A percentile compares a stretch with the other conserved stretches of the same genome.
These are phyloP conservation scores for Pteropus alecto DNA, from an alignment of 2,113 vertebrate genomes.

Conservation along the genomic window DNA sequence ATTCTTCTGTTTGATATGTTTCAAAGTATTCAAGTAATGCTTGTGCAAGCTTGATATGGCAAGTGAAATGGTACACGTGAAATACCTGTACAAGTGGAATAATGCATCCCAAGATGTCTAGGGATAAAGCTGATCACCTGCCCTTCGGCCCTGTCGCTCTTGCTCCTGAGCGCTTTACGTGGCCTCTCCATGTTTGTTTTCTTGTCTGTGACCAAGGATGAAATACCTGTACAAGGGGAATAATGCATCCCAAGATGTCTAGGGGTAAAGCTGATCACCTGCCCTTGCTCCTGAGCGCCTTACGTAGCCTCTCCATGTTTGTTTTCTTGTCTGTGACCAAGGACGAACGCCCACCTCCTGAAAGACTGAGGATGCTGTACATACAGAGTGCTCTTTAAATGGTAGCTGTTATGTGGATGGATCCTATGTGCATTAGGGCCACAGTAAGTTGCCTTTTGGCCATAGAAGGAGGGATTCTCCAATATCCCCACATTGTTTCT, in stretches of 20 bases:
- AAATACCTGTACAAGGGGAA: background rate
- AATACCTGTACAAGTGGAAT: background rate
- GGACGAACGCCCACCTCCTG: background rate
- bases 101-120: rapidly evolving
- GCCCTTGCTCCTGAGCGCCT: background rate
- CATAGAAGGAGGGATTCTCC: background rate
- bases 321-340: background rate
- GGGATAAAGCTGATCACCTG: rapidly evolving
- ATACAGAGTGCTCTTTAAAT: too few species aligned
- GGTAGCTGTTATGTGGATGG: too few species aligned
- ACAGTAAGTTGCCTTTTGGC: background rate
- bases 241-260: rapidly evolving
- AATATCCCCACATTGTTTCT: background rate
- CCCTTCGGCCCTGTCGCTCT: background rate
- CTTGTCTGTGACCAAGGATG: too few species aligned
- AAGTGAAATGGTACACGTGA: background rate
- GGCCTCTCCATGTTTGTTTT: too few species aligned
- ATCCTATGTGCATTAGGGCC: rapidly evolving
- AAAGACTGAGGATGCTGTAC: rapidly evolving
- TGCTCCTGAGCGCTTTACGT: background rate
- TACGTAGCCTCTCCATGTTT: background rate
- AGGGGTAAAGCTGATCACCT: background rate
- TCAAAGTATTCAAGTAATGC: background rate
- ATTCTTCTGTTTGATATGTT: background rate
- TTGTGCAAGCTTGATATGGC: background rate